A percentile compares a stretch with the other conserved stretches of the same genome.
Conservation (phyloP, 2,888 invertebrate genomes). For the Tipula vernalis region DNA sequence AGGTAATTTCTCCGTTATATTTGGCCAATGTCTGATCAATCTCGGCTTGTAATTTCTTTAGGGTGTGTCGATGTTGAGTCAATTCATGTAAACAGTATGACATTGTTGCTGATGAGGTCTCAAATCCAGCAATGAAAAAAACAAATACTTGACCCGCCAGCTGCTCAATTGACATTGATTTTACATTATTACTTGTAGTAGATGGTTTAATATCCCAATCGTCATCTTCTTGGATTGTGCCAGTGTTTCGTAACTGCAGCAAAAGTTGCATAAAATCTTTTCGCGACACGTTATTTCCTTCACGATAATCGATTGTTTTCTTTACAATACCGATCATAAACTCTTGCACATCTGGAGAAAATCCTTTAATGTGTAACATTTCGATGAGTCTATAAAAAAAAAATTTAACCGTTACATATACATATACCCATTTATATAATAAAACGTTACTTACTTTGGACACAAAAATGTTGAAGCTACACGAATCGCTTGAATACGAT, state of each 20-base stretch:
- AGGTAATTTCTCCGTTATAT: not conserved
- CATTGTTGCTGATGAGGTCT: slow-evolving; percentile 6
- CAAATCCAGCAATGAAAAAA: not conserved
- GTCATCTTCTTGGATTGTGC: slow-evolving; percentile 26
- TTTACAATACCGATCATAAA: slow-evolving; percentile 32
- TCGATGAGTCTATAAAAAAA: slow-evolving; percentile 16
- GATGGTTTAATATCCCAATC: slow-evolving; percentile 26
- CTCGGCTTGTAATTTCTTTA: not conserved
- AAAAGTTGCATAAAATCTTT: slow-evolving; percentile 38
- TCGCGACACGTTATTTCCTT: slow-evolving; percentile 30
- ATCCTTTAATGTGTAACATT: slow-evolving; percentile 18
- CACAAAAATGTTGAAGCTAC: slow-evolving; percentile 22
- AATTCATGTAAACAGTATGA: slow-evolving; percentile 11
- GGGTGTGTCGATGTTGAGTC: not conserved
- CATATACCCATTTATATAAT: not conserved
- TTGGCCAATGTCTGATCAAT: not conserved
- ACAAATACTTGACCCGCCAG: not conserved
- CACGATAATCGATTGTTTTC: slow-evolving; percentile 33
- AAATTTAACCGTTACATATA: not conserved
- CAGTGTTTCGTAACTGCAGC: slow-evolving; percentile 35
- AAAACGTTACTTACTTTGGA: slow-evolving; percentile 23
- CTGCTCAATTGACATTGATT: not conserved
- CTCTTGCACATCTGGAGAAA: slow-evolving; percentile 18
- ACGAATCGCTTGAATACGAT: slow-evolving; percentile 17
- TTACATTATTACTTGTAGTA: not conserved